Evolutionary conservation across 2,113 vertebrate genomes (phyloP).

Genomic region (Saccopteryx leptura): DNA sequence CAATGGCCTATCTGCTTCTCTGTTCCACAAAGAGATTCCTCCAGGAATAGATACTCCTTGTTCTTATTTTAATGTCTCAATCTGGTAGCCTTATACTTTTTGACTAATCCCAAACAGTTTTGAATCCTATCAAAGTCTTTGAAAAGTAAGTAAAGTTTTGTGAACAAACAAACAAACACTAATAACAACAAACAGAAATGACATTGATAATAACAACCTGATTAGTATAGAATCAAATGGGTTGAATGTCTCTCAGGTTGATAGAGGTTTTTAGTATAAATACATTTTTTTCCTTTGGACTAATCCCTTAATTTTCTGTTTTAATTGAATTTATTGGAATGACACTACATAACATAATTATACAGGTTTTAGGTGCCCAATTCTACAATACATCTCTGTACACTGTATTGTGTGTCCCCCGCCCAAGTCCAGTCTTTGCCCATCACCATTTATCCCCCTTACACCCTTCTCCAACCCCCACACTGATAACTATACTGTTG

Average conservation of each 20-base stretch:
- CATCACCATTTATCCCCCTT: too few species aligned
- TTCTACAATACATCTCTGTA: too few species aligned
- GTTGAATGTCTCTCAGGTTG: not conserved
- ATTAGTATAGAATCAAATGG: not conserved
- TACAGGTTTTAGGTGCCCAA: too few species aligned
- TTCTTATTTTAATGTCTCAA: not conserved
- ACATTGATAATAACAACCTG: slow-evolving; percentile 9
- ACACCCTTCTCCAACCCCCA: too few species aligned
- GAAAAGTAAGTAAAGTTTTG: not conserved
- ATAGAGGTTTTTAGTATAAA: not conserved
- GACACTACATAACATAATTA: too few species aligned
- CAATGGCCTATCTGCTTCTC: not conserved
- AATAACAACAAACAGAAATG: slow-evolving; percentile 3
- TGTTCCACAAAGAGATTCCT: not conserved
- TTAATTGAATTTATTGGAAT: too few species aligned
- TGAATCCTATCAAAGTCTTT: not conserved
- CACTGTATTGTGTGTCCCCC: too few species aligned
- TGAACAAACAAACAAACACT: not conserved
- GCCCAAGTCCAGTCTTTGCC: too few species aligned
- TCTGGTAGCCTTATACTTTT: not conserved
- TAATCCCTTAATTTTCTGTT: too few species aligned
- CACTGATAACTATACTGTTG: too few species aligned
- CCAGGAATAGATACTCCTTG: not conserved
- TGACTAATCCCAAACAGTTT: not conserved
- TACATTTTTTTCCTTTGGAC: not conserved